Evolutionary conservation across 2,113 vertebrate genomes (phyloP), one percentile per base, ranked within the genome.

Genomic region (Brachirus orientalis): DNA sequence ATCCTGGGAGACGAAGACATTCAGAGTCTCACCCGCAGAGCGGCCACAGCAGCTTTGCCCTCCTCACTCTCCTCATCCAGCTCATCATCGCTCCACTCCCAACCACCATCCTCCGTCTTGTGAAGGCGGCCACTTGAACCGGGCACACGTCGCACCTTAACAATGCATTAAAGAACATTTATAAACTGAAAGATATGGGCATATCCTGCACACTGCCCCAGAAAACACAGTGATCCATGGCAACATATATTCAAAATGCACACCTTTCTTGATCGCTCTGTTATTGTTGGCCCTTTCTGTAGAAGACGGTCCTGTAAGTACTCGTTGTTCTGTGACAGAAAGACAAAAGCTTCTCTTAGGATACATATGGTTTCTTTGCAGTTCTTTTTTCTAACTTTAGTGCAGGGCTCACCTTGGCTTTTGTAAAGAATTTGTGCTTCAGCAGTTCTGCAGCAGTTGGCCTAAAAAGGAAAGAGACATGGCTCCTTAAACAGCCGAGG

Each of bases 351-450:
- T 54, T 70, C 11, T 35, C 10, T 53, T 12, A 9, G 1, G 55
- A 20, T 54, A 10, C 14, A 16, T 1, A 40, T 11, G 17, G n/a
- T n/a, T n/a, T 0, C 19, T 18, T 3, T 57, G 20, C 6, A 10
- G 4, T 53, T 55, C 35, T 10, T 69, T 64, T 63, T 40, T 40
- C 13, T 18, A 4, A 10, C 1, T 10, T 16, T 4, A 12, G 40
- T 17, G 3, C 9, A 43, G 0, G 8, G 19, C 93, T 87, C 87
- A 98, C 97, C 95, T 98, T 98, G 60, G 96, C 95, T 95, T 98
- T 98, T 0, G 96, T 96, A 91, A 98, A 98, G 93, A 98, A 98
- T 87, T 98, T 98, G 90, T 98, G 95, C 80, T 96, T 95, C 87
- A 98, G 86, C 52, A 98, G 88, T 83, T 98, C 97, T 54, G 96